Evolutionary conservation across 1,140 invertebrate genomes (phyloP).

Genomic region (Cyphomyrmex costatus): DNA sequence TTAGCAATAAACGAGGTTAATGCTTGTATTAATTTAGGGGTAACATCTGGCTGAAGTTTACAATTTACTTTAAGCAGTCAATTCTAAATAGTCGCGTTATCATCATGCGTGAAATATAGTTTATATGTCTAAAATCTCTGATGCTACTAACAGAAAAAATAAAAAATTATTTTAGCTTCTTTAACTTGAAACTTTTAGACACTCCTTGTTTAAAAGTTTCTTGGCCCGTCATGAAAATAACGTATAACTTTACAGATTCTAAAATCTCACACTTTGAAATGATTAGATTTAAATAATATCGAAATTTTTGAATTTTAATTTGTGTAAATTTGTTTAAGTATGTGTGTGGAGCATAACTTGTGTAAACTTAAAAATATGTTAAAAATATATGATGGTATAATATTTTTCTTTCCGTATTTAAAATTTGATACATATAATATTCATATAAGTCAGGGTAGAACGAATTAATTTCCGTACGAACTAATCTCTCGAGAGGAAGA

Average conservation of each 20-base stretch:
- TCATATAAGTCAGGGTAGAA: background rate
- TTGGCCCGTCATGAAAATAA: too few relatives aligned
- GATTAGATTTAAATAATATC: background rate
- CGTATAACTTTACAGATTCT: background rate
- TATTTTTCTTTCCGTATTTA: background rate
- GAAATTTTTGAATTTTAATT: background rate
- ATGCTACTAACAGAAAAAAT: background rate
- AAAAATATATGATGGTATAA: background rate
- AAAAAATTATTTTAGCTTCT: background rate
- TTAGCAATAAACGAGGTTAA: constrained; percentile 62
- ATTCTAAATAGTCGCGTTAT: constrained; percentile 24
- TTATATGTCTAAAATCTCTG: background rate
- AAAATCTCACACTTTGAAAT: background rate
- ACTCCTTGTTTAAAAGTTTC: background rate
- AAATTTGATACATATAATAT: background rate
- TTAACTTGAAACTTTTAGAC: background rate
- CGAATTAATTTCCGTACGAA: constrained; percentile 3
- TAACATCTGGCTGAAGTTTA: constrained; percentile 47
- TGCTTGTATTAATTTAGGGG: constrained; percentile 60
- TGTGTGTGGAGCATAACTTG: background rate
- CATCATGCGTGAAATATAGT: background rate
- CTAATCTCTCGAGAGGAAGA: constrained; percentile 10
- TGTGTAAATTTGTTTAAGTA: constrained; percentile 1
- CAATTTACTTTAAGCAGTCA: constrained; percentile 49
- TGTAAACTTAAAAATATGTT: background rate